Base-by-base conservation (phyloP, 2,113 vertebrate species). In the Furnarius figulus region DNA sequence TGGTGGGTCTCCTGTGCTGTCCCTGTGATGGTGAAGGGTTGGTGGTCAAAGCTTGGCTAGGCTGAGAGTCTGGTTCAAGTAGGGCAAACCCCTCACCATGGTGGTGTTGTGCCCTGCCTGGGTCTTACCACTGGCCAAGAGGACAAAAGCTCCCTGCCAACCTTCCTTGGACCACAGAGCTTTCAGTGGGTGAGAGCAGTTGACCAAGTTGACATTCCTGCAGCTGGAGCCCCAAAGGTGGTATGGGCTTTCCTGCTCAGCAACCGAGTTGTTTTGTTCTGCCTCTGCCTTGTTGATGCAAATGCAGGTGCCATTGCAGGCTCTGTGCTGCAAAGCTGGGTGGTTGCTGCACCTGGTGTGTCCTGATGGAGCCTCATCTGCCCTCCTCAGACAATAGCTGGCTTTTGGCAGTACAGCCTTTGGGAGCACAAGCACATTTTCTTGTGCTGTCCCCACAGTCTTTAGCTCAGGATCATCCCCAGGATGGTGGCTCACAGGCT, bases 251-350 rank as follows among this genome's bases (percentile, higher is more conserved):
- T 78, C 46, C 73, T 77, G 50, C 73, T 66, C 1, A 3, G 13
- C 30, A 56, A 58, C 21, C 2, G 2, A 1, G 40, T 24, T 40
- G 24, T 63, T 61, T 39, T 50, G 52, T 71, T 85, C 37, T 47
- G 33, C 40, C 53, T 68, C 37, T 72, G 62, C 37, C 53, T 23
- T 40, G n/a, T 24, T 80, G 71, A 16, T 88, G 49, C 46, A 66
- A 35, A 58, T 0, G 1, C n/a, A 56, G 49, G 53, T 90, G 75
- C 47, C 21, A 5, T 18, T 42, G 67, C 39, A 44, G 35, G 49
- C 62, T 83, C 55, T 2, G 3, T 4, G 2, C 63, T 1, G 0
- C 4, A 8, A 61, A n/a, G 72, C 53, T 0, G 1, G 12, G 56
- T 2, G 7, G 44, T 33, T 80, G 44, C 63, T 61, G 67, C 22